phyloP scores from a whole-genome alignment of 2,888 invertebrate genomes.

The Hesperia comma region DNA sequence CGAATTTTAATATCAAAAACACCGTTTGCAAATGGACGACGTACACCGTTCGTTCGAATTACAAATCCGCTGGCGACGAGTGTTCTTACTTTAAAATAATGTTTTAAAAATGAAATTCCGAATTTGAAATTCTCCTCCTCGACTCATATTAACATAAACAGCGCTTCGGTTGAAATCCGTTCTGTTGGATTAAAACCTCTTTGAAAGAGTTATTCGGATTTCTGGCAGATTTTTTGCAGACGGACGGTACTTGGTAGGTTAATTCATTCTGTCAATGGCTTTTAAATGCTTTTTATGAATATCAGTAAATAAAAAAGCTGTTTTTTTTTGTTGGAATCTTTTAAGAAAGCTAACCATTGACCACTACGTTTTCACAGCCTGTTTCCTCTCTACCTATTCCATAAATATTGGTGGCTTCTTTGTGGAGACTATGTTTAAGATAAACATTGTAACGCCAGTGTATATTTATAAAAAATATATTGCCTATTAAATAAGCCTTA shows the following conservation, averaged over 20 bases:
- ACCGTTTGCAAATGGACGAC: slow-evolving; percentile 29
- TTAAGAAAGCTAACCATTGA: not conserved
- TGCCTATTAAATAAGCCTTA: no score
- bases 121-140: slow-evolving; percentile 24
- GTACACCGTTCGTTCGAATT: slow-evolving; percentile 31
- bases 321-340: slow-evolving; percentile 3
- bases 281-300: slow-evolving; percentile 7
- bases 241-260: slow-evolving; percentile 16
- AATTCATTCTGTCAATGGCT: slow-evolving; percentile 14
- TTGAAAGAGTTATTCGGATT: slow-evolving; percentile 32
- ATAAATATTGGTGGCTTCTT: no score
- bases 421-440: no score
- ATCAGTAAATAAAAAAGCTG: not conserved
- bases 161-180: slow-evolving; percentile 27
- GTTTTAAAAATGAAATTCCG: slow-evolving; percentile 36
- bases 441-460: no score
- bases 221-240: slow-evolving; percentile 9
- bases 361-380: not conserved
- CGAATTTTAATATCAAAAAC: slow-evolving; percentile 30
- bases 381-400: no score
- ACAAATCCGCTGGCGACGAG: slow-evolving; percentile 36
- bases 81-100: slow-evolving; percentile 37
- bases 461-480: no score
- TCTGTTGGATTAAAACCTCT: slow-evolving; percentile 19
- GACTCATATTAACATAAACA: slow-evolving; percentile 34